A percentile compares a stretch with the other conserved stretches of the same genome.
phyloP scores from a whole-genome alignment of 2,113 vertebrate species.

The Heteronetta atricapilla region DNA sequence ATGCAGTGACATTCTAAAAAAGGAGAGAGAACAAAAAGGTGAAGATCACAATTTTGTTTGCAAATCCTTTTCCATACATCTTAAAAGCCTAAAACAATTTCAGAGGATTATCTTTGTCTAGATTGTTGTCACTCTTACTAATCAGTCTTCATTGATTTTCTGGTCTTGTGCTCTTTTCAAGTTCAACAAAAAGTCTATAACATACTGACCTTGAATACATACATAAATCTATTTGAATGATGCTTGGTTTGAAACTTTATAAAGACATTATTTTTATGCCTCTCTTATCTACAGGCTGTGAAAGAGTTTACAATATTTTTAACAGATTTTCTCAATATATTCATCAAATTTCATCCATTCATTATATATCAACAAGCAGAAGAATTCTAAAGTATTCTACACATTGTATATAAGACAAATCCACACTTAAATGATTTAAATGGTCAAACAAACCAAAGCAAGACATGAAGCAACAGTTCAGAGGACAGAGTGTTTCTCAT shows the following conservation, averaged over 20 bases:
- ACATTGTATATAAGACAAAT: neutral
- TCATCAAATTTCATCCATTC: neutral
- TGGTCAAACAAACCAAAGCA: neutral
- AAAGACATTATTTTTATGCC: neutral
- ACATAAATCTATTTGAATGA: constrained; percentile 35
- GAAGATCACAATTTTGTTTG: constrained; percentile 42
- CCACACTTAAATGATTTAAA: neutral
- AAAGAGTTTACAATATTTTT: neutral
- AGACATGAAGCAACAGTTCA: neutral
- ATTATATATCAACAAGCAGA: neutral
- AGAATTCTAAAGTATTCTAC: neutral
- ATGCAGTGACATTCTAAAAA: neutral
- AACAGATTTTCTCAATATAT: neutral
- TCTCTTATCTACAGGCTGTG: neutral
- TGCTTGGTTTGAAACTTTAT: neutral
- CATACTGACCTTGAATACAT: constrained; percentile 39
- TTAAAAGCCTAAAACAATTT: constrained; percentile 85
- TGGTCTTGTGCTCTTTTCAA: constrained; percentile 82
- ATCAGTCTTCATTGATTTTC: constrained; percentile 89
- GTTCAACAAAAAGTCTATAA: constrained; percentile 76
- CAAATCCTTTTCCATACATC: constrained; percentile 28
- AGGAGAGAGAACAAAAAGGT: constrained; percentile 6
- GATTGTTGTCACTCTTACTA: constrained; percentile 87
- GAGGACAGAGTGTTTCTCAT: neutral
- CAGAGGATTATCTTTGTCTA: constrained; percentile 84